These are phyloP conservation scores for Agrochola circellaris DNA, from an alignment of 2,888 invertebrate genomes.

Conservation along the genomic window DNA sequence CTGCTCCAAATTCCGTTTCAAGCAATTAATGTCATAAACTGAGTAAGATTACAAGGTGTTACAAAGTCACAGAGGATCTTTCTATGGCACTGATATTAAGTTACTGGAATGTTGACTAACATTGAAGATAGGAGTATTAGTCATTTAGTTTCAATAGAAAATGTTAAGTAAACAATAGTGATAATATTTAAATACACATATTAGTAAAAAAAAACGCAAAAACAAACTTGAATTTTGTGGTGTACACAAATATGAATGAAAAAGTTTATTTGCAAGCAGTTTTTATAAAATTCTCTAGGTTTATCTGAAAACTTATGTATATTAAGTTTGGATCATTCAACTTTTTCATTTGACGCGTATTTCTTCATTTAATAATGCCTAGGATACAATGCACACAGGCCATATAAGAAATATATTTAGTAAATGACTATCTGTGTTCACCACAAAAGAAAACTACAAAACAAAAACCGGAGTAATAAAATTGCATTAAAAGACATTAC, in stretches of 20 bases:
- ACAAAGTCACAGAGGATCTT: conserved; percentile 39
- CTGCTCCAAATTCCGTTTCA: background rate
- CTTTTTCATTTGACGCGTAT: too few species aligned
- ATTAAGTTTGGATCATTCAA: background rate
- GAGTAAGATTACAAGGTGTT: conserved; percentile 26
- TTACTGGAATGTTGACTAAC: conserved; percentile 64
- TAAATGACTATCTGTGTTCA: conserved; percentile 15
- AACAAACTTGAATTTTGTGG: conserved; percentile 22
- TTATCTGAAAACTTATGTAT: background rate
- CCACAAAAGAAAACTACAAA: conserved; percentile 47
- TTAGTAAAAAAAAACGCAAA: conserved; percentile 44
- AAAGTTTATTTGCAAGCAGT: background rate
- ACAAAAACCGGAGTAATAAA: conserved; percentile 51
- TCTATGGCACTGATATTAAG: conserved; percentile 62
- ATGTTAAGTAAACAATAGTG: conserved; percentile 39
- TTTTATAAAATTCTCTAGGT: background rate
- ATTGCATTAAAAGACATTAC: conserved; percentile 58
- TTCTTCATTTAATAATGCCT: background rate
- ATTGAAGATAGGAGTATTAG: conserved; percentile 26
- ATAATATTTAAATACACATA: conserved; percentile 31
- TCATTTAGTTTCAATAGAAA: conserved; percentile 32
- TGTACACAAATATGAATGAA: conserved; percentile 27
- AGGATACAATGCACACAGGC: background rate
- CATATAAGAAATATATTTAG: background rate
- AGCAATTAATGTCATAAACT: conserved; percentile 22